Base-by-base conservation (phyloP, 1,140 invertebrate genomes). In the Apocrypta bakeri region DNA sequence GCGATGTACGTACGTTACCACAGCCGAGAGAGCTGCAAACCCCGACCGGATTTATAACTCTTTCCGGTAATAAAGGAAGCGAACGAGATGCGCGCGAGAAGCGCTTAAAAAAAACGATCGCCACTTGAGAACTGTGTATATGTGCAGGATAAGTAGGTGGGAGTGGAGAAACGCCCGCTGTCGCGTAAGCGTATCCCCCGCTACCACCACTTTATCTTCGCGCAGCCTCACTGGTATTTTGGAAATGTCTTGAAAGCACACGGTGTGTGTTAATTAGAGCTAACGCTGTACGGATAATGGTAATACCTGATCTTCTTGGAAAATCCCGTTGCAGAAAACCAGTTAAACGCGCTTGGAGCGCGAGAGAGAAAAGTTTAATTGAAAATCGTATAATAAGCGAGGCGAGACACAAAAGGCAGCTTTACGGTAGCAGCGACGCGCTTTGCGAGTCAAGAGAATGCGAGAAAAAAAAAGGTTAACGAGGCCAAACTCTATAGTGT, bases 1-100 rank as follows among this genome's bases (percentile, higher is more conserved):
- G 71, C 71, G 37, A 37, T 37, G 9, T 37, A 37, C 33, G 33
- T 37, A 37, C 9, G 9, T 37, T n/a, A n/a, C n/a, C 74, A 9
- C 8, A 21, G 63, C 29, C 27, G 29, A n/a, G n/a, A n/a, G 33
- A 2, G 33, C 61, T n/a, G 68, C 63, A 33, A 66, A 48, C 72
- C 37, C n/a, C 61, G 48, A 17, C 31, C 73, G 72, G 81, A 83
- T 71, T 76, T 83, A 74, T 82, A 73, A 74, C 80, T 82, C 80
- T 69, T 79, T 79, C 77, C 77, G 77, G 77, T 71, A 79, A 71
- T 69, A 78, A 78, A 78, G 76, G 76, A 68, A 78, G 74, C 17
- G 71, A 9, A 40, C 33, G 40, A 73, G 40, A 42, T 24, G 24
- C 3, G 71, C 63, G 33, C 37, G 24, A 42, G 71, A 4, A 29